Conservation (phyloP, 2,113 vertebrate genomes). For the Herpetotheres cachinnans region DNA sequence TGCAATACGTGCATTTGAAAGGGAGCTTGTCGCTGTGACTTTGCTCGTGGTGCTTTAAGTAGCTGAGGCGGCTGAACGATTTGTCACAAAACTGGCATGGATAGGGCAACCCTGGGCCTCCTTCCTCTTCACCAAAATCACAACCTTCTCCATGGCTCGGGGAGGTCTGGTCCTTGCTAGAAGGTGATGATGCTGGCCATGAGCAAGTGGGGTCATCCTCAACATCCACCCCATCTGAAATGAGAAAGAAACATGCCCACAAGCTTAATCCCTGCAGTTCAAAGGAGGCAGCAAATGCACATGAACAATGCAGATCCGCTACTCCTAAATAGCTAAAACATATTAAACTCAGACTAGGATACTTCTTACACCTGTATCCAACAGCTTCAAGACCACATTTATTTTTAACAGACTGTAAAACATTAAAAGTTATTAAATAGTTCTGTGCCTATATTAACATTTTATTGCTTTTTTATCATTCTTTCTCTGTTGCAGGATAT, state of each 20-base stretch:
- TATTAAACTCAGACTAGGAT: background rate
- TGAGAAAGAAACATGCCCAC: background rate
- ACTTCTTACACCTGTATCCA: slow-evolving; percentile 2
- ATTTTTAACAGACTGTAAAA: slow-evolving; percentile 66
- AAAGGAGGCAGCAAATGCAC: background rate
- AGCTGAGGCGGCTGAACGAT: slow-evolving; percentile 97
- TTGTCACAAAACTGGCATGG: slow-evolving; percentile 98
- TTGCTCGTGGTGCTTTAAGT: slow-evolving; percentile 97
- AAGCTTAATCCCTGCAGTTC: background rate
- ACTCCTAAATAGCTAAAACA: background rate
- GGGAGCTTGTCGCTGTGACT: slow-evolving; percentile 97
- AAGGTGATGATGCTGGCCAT: slow-evolving; percentile 96
- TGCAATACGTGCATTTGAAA: slow-evolving; percentile 97
- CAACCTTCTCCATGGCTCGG: slow-evolving; percentile 92
- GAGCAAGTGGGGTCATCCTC: slow-evolving; percentile 96
- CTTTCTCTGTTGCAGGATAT: slow-evolving; percentile 63
- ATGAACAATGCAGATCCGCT: fast-evolving
- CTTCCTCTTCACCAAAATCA: slow-evolving; percentile 96
- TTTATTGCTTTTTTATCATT: slow-evolving; percentile 76
- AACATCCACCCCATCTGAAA: slow-evolving; percentile 90
- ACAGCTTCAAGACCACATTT: slow-evolving; percentile 46
- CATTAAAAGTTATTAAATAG: slow-evolving; percentile 69
- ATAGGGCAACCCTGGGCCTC: slow-evolving; percentile 91
- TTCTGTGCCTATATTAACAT: slow-evolving; percentile 68
- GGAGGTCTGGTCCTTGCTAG: slow-evolving; percentile 97